Evolutionary conservation across 2,888 invertebrate species (phyloP), one percentile per base, ranked within the genome.

Genomic region (Hecatera dysodea): DNA sequence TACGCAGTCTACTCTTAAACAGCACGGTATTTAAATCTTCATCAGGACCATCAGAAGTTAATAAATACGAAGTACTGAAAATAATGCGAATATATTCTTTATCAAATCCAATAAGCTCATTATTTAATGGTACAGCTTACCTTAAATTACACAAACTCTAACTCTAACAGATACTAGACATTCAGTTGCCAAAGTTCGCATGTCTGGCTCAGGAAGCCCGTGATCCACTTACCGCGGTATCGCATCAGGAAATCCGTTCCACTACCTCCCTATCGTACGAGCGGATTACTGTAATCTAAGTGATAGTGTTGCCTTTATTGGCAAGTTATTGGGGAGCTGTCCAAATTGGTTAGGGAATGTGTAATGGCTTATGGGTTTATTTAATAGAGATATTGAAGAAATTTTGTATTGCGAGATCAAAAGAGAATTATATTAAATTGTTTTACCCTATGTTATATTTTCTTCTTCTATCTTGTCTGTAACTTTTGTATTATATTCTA

Each of bases 171-270:
- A 56, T 44, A 74, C 71, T 53, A 75, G 74, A 75, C 17, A 77
- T 62, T 19, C 15, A 42, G 29, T 42, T 55, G 27, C 36, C 57
- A 55, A 46, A 80, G 75, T 65, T 84, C 66, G 85, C 84, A 78
- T 84, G 84, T 77, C 71, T 42, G 44, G 29, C 9, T 19, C 72
- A 67, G 86, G 85, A 78, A 80, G 62, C 56, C 79, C 75, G 56
- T 83, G 87, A 86, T 83, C 84, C 81, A 86, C 84, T 86, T 86
- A 86, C 76, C 50, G 61, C 27, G 67, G 52, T 81, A 83, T 84
- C 86, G 81, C 67, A 75, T 74, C 76, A 78, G 80, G 77, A 80
- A 78, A 77, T 85, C 81, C 82, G 78, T 65, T 79, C 68, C n/a
- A 70, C 72, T 55, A 62, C 69, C 75, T 71, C 77, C 75, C 65